Evolutionary conservation across 2,888 invertebrate species (phyloP), one percentile per base, ranked within the genome.

Genomic region (Crematogaster levior): DNA sequence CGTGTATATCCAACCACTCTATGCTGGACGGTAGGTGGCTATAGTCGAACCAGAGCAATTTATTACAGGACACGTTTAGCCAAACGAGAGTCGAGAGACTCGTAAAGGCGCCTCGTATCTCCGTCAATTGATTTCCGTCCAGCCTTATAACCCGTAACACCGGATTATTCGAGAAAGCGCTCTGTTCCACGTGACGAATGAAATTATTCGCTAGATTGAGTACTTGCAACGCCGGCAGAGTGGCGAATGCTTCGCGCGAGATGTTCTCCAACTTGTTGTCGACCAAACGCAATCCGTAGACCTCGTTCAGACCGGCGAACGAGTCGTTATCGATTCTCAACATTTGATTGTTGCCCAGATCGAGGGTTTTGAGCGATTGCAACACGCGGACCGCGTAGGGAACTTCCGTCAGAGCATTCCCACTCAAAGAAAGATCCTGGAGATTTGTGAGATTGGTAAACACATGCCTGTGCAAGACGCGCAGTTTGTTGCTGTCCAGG

Each of bases 311-410:
- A 6, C 97, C 97, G 92, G 96, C 96, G 91, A 98, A 97, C 72
- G 97, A 96, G 83, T 96, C 95, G 92, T 97, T 97, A 82, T 96
- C 96, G 81, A 98, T 96, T 88, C 95, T 95, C 87, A 96, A 96
- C 92, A 98, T 97, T 92, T 96, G 96, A 95, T 98, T 98, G 95
- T 97, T 97, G 66, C 97, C 97, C 90, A 98, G 95, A 95, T 98
- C 97, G 84, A 98, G 95, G 40, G 97, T 97, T 92, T 97, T 97
- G 91, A 98, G 95, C 91, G 96, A 96, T 88, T 96, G 95, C 85
- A 98, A 95, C 89, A 96, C 96, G 89, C 96, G 96, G 85, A 97
- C 95, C 58, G 97, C 97, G 91, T 95, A 96, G 84, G 97, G 97
- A 81, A 97, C 96, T 89, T 96, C 96, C 53, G 96, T 96, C 90